Conservation (phyloP, 2,888 invertebrate genomes). For the Epinotia demarniana region DNA sequence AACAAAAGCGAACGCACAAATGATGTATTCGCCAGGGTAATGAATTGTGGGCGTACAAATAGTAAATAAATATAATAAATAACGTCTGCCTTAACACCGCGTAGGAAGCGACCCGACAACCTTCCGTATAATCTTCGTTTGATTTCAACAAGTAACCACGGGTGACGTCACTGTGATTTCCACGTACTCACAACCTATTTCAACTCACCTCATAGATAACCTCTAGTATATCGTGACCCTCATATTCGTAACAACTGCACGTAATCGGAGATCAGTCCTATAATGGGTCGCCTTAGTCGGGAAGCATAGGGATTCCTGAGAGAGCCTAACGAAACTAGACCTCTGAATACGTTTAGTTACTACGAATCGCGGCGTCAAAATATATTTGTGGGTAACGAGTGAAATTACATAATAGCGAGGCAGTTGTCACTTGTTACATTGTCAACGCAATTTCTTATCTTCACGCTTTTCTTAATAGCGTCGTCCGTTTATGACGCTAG, state of each 20-base stretch:
- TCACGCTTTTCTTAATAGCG: constrained; percentile 12
- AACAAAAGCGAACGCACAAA: constrained; percentile 45
- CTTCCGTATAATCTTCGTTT: constrained; percentile 45
- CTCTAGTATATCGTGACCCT: background rate
- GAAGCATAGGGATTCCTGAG: too few relatives aligned
- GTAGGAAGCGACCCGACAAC: constrained; percentile 50
- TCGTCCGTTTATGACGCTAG: constrained; percentile 48
- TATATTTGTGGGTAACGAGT: too few relatives aligned
- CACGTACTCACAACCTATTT: background rate
- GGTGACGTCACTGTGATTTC: constrained; percentile 32
- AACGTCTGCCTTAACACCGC: constrained; percentile 49
- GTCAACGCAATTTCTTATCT: constrained; percentile 26
- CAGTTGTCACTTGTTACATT: constrained; percentile 22
- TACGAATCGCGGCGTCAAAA: too few relatives aligned
- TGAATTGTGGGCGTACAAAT: constrained; percentile 53
- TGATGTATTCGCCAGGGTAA: constrained; percentile 40
- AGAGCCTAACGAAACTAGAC: too few relatives aligned
- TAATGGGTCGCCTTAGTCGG: too few relatives aligned
- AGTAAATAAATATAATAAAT: constrained; percentile 55
- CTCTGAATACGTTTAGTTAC: too few relatives aligned
- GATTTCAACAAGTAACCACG: constrained; percentile 28
- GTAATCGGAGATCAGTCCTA: background rate
- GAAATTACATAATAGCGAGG: background rate
- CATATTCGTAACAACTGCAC: background rate
- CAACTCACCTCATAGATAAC: background rate